Base-by-base conservation (phyloP, 1,140 invertebrate species). In the Euura saliciscinereae region DNA sequence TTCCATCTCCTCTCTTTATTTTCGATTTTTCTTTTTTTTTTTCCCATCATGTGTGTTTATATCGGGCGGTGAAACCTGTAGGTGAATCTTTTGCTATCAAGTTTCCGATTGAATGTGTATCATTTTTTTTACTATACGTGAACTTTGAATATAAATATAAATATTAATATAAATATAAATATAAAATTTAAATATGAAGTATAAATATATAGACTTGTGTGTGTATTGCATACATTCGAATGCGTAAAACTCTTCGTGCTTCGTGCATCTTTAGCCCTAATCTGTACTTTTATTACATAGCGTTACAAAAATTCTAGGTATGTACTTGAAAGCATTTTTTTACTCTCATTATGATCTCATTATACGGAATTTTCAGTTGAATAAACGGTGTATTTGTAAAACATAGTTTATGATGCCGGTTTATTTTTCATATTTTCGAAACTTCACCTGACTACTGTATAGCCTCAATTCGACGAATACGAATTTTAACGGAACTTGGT, bases 351-450 rank as follows among this genome's bases (percentile, higher is more conserved):
- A 8, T 73, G 74, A 75, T 78, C 74, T 78, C 73, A 78, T 77
- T 77, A 77, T 73, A 73, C 43, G 46, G 64, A 66, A 71, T 71
- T 66, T 69, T 72, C 70, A 70, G 72, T 77, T 78, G 44, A 78
- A 76, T 78, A 78, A 78, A 78, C 70, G 72, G 43, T 64, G 71
- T 78, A 76, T 75, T 78, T 75, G 72, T 73, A 69, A 69, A 13
- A 71, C 13, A 71, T 42, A 70, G 28, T 28, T 28, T 2, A 8
- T n/a, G 13, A 11, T 8, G 70, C 71, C 45, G 74, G 77, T 73
- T 78, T 79, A 81, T 78, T 75, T 70, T 76, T 28, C 28, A 28
- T 51, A 67, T 68, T 75, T 70, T 45, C 71, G 51, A 59, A 68
- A 68, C 43, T 28, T 75, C 70, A 69, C 66, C 69, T 66, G 69